These are phyloP conservation scores for Acanthurus lineatus DNA, from an alignment of 2,797 vertebrate genomes.

Conservation along the genomic window DNA sequence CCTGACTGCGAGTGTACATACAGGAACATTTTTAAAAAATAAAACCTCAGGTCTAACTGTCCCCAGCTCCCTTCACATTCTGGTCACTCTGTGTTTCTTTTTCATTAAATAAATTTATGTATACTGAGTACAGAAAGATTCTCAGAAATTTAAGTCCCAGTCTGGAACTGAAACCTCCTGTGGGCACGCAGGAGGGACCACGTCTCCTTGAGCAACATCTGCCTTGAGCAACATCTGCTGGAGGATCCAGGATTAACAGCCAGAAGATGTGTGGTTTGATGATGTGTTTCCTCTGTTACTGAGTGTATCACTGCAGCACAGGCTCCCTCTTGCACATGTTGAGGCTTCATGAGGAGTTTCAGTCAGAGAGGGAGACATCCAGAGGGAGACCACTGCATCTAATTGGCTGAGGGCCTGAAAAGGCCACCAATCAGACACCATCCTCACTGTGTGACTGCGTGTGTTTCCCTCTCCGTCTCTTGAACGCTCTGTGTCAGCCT, in stretches of 20 bases:
- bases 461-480: slow-evolving; percentile 69
- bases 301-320: slow-evolving; percentile 61
- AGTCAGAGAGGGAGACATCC: slow-evolving; percentile 67
- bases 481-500: slow-evolving; percentile 61
- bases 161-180: slow-evolving; percentile 2
- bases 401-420: slow-evolving; percentile 68
- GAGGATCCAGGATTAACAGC: slow-evolving; percentile 53
- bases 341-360: slow-evolving; percentile 61
- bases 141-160: not conserved
- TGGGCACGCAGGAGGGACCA: slow-evolving; percentile 14
- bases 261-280: slow-evolving; percentile 52
- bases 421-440: slow-evolving; percentile 69
- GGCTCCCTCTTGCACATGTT: slow-evolving; percentile 54
- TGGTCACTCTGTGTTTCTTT: accelerated
- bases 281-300: slow-evolving; percentile 63
- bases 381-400: slow-evolving; percentile 52
- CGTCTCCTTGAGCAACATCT: slow-evolving; percentile 54
- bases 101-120: not conserved
- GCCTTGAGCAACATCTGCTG: slow-evolving; percentile 37
- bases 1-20: too few species aligned
- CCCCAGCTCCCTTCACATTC: not conserved
- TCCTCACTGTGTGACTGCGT: slow-evolving; percentile 63
- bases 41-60: not conserved
- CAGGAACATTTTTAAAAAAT: too few species aligned
- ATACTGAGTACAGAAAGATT: not conserved